These are phyloP conservation scores for Carapus acus DNA, from an alignment of 2,797 vertebrate genomes.

Conservation along the genomic window DNA sequence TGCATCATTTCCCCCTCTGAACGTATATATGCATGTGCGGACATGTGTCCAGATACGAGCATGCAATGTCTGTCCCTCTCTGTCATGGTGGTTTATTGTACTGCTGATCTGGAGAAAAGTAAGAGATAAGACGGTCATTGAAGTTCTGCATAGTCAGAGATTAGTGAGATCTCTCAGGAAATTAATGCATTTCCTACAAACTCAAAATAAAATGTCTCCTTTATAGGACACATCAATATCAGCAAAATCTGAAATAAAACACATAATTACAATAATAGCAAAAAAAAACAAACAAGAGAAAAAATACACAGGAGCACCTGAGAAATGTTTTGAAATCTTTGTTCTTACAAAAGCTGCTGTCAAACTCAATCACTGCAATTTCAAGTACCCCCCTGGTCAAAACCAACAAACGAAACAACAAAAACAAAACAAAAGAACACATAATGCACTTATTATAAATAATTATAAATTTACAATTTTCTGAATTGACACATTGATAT, in stretches of 20 bases:
- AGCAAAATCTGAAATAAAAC: conserved; percentile 47
- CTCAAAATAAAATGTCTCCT: conserved; percentile 56
- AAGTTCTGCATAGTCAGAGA: conserved; percentile 80
- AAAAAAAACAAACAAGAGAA: conserved; percentile 50
- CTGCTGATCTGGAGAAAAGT: conserved; percentile 26
- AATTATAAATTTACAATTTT: conserved; percentile 99
- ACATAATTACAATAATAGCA: conserved; percentile 47
- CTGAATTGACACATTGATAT: conserved; percentile 98
- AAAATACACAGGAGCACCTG: conserved; percentile 87
- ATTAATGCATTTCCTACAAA: conserved; percentile 60
- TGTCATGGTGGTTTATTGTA: conserved; percentile 50
- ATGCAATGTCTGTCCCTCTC: conserved; percentile 30
- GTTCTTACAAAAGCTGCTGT: conserved; percentile 61
- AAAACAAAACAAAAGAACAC: conserved; percentile 63
- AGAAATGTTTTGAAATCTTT: conserved; percentile 86
- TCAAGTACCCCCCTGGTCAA: conserved; percentile 60
- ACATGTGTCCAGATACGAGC: conserved; percentile 51
- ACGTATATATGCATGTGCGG: conserved; percentile 53
- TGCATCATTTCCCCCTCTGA: conserved; percentile 46
- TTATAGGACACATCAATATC: conserved; percentile 55
- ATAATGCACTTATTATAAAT: conserved; percentile 90
- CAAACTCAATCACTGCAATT: conserved; percentile 75
- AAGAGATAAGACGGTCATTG: conserved; percentile 46
- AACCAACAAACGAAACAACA: too few species aligned
- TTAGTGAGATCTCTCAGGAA: conserved; percentile 57